Base-by-base conservation (phyloP, 2,113 vertebrate species). In the Corydoras sp. region DNA sequence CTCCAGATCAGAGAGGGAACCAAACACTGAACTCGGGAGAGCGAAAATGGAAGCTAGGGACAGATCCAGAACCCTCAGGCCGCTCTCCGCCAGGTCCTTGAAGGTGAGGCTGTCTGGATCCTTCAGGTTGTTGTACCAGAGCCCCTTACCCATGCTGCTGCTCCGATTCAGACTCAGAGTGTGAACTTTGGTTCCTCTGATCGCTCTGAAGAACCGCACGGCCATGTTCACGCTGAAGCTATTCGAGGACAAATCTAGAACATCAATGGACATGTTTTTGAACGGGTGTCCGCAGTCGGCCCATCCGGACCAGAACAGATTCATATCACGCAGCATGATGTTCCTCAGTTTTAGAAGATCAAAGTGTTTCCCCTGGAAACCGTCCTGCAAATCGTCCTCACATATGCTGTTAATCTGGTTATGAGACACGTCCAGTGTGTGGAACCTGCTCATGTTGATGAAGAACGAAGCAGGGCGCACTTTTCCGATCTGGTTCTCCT, bases 91-190 rank as follows among this genome's bases (percentile, higher is more conserved):
- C 13, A 98, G 88, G 50, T 88, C 89, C 2, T 81, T 69, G 62
- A 96, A 98, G 0, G 92, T 96, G n/a, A n/a, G 3, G 3, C 5
- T 3, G 71, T 92, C 86, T 31, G 95, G 95, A 64, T 95, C 89
- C 30, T 71, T 86, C 0, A 90, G 0, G 31, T 93, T 96, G 0
- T 72, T 0, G 74, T 83, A 83, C 29, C 90, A 90, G 85, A 93
- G 92, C 2, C 82, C 88, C 0, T 83, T 62, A 0, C 94, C 95
- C 71, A 93, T 83, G 5, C 0, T 83, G 4, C 0, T 0, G 43
- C 88, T 88, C 50, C 0, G 0, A 0, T 3, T 13, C 48, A 91
- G 70, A 43, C 76, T 79, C 58, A 98, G 72, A 32, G 70, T 76
- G 31, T 0, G 0, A 0, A 93, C 86, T n/a, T 55, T 80, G 61